Percentiles rank a stretch among this genome's conserved stretches.
phyloP scores from a whole-genome alignment of 2,888 invertebrate species.

The Tenthredo scrophulariae region DNA sequence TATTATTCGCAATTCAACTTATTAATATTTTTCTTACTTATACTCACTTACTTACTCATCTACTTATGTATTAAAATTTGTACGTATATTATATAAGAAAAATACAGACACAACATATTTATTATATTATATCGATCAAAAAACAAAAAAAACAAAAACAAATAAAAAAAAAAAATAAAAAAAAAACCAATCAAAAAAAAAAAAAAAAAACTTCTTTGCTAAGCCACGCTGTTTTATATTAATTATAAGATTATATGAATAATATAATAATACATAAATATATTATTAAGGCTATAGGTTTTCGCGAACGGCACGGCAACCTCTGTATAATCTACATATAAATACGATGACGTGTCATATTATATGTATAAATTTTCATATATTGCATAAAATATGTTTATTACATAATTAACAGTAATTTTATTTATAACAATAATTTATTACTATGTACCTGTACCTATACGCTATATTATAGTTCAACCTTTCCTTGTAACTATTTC shows the following conservation, averaged over 20 bases:
- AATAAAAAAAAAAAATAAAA: not conserved
- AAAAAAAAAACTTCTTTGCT: not conserved
- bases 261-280: conserved; percentile 14
- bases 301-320: conserved; percentile 27
- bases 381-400: conserved; percentile 66
- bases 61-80: not conserved
- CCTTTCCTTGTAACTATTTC: not conserved
- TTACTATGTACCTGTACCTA: too few relatives aligned
- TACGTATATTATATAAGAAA: conserved; percentile 4
- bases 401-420: conserved; percentile 61
- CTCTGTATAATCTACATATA: conserved; percentile 35
- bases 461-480: not conserved
- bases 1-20: not conserved
- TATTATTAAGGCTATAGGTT: conserved; percentile 3
- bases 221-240: conserved; percentile 27
- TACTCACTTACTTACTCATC: not conserved
- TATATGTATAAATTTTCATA: conserved; percentile 65
- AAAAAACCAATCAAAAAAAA: not conserved
- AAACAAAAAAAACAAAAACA: not conserved
- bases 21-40: not conserved
- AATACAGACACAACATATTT: conserved; percentile 4
- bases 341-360: conserved; percentile 57
- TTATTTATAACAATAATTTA: not conserved
- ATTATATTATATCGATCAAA: conserved; percentile 8
- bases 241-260: conserved; percentile 23